Conservation (phyloP, 2,113 vertebrate species). For the Meleagris gallopavo region DNA sequence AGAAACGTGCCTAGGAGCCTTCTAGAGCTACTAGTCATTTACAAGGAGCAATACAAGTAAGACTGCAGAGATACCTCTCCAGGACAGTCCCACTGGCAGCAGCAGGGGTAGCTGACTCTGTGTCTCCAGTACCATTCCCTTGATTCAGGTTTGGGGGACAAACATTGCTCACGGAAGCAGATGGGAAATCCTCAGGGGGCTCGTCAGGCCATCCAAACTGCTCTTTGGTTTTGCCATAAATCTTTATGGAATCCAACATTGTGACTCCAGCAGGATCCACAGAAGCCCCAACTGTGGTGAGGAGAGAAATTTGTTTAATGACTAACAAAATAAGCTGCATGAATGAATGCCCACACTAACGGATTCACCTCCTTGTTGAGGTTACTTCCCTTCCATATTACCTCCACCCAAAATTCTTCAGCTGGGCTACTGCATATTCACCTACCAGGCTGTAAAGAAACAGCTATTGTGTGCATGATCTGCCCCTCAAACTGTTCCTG, state of each 20-base stretch:
- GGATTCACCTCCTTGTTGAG: neutral
- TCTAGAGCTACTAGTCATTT: neutral
- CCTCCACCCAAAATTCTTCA: neutral
- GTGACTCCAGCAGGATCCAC: conserved; percentile 98
- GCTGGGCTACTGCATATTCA: neutral
- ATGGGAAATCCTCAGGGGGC: conserved; percentile 94
- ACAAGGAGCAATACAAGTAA: neutral
- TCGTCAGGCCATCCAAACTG: conserved; percentile 99
- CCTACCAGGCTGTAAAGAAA: neutral
- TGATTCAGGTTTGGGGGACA: conserved; percentile 94
- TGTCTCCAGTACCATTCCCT: conserved; percentile 87
- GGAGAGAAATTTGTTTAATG: neutral
- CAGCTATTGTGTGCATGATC: too few species aligned
- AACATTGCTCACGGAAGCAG: conserved; percentile 93
- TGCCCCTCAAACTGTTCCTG: fast-evolving
- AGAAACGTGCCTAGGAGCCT: neutral
- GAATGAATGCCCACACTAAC: neutral
- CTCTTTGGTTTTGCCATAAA: conserved; percentile 99
- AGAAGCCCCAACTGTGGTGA: conserved; percentile 89
- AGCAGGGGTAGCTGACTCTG: conserved; percentile 83
- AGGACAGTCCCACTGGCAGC: conserved; percentile 89
- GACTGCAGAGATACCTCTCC: conserved; percentile 85
- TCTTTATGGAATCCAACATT: conserved; percentile 98
- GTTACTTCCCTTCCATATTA: neutral
- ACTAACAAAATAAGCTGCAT: fast-evolving